These are phyloP conservation scores for Amiota minor DNA, from an alignment of 2,888 invertebrate species.

Conservation along the genomic window DNA sequence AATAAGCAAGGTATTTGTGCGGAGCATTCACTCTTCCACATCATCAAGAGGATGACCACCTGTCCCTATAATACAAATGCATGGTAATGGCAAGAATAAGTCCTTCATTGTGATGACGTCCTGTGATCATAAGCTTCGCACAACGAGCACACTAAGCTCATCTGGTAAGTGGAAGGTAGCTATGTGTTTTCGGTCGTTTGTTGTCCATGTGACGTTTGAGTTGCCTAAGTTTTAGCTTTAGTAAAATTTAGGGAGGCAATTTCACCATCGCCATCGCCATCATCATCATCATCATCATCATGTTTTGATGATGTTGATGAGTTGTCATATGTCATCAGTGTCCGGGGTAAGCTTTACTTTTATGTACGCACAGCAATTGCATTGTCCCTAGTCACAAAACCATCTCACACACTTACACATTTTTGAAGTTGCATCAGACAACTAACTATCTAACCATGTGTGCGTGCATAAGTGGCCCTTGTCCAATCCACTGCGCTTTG, in stretches of 20 bases:
- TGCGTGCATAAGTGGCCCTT: conserved; percentile 13
- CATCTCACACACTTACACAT: not conserved
- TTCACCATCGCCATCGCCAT: not conserved
- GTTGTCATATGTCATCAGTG: conserved; percentile 62
- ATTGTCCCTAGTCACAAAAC: no score
- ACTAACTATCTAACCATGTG: not conserved
- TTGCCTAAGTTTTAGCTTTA: no score
- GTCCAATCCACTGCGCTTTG: not conserved
- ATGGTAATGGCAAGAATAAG: conserved; percentile 46
- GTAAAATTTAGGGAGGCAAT: no score
- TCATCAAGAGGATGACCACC: no score
- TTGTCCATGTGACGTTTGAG: no score
- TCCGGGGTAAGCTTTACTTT: conserved; percentile 4
- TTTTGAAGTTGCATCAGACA: conserved; percentile 25
- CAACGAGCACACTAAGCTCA: conserved; percentile 16
- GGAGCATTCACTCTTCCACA: no score
- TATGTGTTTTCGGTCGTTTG: not conserved
- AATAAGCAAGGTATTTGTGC: no score
- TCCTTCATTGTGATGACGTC: conserved; percentile 39
- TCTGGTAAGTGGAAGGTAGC: no score
- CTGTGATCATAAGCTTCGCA: conserved; percentile 49
- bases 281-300: conserved; percentile 42
- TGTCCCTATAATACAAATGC: no score
- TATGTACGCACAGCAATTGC: not conserved
- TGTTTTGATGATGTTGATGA: conserved; percentile 54